Conservation (phyloP, 1,140 invertebrate species). For the Psilanteris sp. region DNA sequence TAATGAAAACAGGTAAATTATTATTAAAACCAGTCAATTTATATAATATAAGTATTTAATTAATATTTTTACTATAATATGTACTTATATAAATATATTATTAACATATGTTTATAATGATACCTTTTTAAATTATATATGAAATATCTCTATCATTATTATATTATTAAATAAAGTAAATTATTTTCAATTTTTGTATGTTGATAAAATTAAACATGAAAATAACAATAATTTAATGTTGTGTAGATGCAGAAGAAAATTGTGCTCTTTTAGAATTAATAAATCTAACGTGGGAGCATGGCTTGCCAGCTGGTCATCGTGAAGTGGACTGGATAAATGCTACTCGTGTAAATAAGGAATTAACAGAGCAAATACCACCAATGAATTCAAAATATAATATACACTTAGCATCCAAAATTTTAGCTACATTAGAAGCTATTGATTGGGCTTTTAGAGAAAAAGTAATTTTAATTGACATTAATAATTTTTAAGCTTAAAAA, state of each 20-base stretch:
- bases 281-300: constrained; percentile 80
- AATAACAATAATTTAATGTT: too few relatives aligned
- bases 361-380: constrained; percentile 81
- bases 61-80: too few relatives aligned
- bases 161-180: too few relatives aligned
- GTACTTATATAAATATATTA: too few relatives aligned
- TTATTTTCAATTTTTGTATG: too few relatives aligned
- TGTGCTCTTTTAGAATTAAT: constrained; percentile 73
- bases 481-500: too few relatives aligned
- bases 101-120: too few relatives aligned
- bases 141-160: too few relatives aligned
- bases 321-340: constrained; percentile 84
- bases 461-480: too few relatives aligned
- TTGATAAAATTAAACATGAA: too few relatives aligned
- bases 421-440: constrained; percentile 83
- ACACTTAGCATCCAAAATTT: constrained; percentile 80
- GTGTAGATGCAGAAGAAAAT: constrained; percentile 60
- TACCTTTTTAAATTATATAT: too few relatives aligned
- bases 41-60: neutral
- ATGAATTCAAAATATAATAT: constrained; percentile 79
- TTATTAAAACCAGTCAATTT: too few relatives aligned
- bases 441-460: constrained; percentile 85
- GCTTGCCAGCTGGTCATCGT: constrained; percentile 83
- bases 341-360: constrained; percentile 81
- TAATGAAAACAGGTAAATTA: constrained; percentile 66